phyloP scores from a whole-genome alignment of 1,140 invertebrate genomes.

The Capitella teleta region DNA sequence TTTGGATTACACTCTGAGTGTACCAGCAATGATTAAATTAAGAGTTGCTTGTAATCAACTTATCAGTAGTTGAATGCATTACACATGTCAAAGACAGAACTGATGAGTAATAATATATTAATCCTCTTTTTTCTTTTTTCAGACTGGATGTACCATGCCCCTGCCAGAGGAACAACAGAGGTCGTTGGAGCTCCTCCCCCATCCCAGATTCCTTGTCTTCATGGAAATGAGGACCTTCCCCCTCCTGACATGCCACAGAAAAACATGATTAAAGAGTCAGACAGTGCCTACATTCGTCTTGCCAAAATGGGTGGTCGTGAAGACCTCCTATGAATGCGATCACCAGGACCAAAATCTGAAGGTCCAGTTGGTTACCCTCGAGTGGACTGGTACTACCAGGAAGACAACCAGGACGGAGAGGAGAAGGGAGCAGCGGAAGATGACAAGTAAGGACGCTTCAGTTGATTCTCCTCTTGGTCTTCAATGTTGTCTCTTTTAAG shows the following conservation, averaged over 20 bases:
- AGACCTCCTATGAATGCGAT: not conserved
- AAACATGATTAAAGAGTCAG: conserved; percentile 1
- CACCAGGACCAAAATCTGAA: not conserved
- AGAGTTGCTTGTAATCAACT: too few relatives aligned
- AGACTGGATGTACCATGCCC: conserved; percentile 5
- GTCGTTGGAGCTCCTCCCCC: not conserved
- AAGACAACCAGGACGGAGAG: not conserved
- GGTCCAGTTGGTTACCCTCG: not conserved
- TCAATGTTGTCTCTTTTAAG: not conserved
- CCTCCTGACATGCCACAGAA: not conserved
- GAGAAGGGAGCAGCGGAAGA: not conserved
- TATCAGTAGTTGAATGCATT: too few relatives aligned
- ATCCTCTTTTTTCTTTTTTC: not conserved
- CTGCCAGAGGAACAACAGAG: not conserved
- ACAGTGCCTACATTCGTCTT: conserved; percentile 3
- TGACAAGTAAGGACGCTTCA: too few relatives aligned
- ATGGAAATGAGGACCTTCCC: not conserved
- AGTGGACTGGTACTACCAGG: conserved; percentile 7
- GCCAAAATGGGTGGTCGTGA: conserved; percentile 1
- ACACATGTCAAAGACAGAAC: too few relatives aligned
- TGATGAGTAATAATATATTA: too few relatives aligned
- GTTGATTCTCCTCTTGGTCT: not conserved
- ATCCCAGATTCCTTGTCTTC: not conserved
- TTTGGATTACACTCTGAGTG: too few relatives aligned
- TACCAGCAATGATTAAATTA: too few relatives aligned